These are phyloP conservation scores for Thalassarche chlororhynchos DNA, from an alignment of 2,113 vertebrate species.

Conservation along the genomic window DNA sequence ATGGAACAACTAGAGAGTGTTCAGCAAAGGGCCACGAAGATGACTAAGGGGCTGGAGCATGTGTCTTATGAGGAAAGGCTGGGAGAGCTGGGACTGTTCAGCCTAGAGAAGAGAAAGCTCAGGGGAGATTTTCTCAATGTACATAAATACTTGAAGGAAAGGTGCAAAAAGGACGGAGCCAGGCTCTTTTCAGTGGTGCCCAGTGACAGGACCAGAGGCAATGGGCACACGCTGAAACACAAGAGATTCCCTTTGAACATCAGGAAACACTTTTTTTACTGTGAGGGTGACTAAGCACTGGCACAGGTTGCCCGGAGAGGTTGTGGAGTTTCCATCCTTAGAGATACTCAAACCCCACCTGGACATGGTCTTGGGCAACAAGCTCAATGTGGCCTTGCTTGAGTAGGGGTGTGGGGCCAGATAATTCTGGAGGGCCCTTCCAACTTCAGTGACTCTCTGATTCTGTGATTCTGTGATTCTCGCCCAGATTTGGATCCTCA, in stretches of 20 bases:
- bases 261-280: not conserved
- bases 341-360: not conserved
- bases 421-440: not conserved
- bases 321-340: not conserved
- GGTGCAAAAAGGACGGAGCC: not conserved
- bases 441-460: not conserved
- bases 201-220: not conserved
- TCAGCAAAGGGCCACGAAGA: not conserved
- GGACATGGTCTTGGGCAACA: not conserved
- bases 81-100: not conserved
- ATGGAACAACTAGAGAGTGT: not conserved
- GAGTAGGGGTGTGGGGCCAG: not conserved
- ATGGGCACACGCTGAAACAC: not conserved
- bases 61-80: not conserved
- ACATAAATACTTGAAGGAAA: not conserved
- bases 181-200: not conserved
- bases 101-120: not conserved
- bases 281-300: not conserved
- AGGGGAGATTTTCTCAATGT: not conserved
- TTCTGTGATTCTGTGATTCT: not conserved
- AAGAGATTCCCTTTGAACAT: not conserved
- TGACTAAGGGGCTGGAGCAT: not conserved
- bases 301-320: not conserved
- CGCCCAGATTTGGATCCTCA: not conserved
- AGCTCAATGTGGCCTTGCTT: not conserved